These are phyloP conservation scores for Chloroceryle aenea DNA, from an alignment of 2,113 vertebrate species.

Conservation along the genomic window DNA sequence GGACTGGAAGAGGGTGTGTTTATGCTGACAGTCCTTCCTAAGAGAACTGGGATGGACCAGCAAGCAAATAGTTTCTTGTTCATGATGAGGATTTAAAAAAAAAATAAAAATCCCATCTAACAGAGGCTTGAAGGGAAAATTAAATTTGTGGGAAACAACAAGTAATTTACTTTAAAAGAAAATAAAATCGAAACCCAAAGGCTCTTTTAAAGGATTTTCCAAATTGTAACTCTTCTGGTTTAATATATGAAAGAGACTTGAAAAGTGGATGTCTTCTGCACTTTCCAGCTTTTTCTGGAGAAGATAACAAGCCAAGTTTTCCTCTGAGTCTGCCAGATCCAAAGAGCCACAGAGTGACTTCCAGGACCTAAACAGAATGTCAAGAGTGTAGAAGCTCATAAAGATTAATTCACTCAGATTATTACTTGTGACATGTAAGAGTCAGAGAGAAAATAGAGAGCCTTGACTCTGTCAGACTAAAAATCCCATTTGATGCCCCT, in stretches of 20 bases:
- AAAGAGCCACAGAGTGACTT: neutral
- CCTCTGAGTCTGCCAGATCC: neutral
- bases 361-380: neutral
- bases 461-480: neutral
- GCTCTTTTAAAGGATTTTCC: neutral
- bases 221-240: neutral
- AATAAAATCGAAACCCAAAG: neutral
- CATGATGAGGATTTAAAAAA: neutral
- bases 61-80: neutral
- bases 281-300: neutral
- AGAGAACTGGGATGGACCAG: neutral
- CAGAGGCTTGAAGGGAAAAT: neutral
- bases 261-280: neutral
- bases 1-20: neutral
- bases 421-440: neutral
- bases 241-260: neutral
- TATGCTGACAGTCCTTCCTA: neutral
- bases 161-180: neutral
- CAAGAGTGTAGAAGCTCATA: fast-evolving
- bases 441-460: neutral
- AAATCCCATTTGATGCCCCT: neutral
- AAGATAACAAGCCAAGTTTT: neutral
- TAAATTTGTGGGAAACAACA: neutral
- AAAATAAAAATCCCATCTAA: neutral
- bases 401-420: neutral